phyloP scores from a whole-genome alignment of 2,888 invertebrate genomes.

The Caenorhabditis sp. region DNA sequence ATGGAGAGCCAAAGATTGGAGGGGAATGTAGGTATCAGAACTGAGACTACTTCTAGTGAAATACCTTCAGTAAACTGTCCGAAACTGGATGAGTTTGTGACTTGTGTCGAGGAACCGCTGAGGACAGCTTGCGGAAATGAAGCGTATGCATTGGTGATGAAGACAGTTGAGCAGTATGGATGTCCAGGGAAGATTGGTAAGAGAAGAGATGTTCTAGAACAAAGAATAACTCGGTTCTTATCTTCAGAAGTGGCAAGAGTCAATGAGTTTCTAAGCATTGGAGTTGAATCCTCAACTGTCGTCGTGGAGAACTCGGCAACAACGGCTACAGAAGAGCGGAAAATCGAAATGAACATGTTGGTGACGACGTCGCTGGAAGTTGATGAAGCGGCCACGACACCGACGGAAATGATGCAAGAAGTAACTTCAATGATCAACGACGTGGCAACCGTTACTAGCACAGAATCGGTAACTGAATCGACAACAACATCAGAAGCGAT shows the following conservation, averaged over 20 bases:
- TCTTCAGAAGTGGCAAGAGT: constrained; percentile 37
- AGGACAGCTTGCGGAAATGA: constrained; percentile 42
- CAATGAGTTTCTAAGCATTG: constrained; percentile 43
- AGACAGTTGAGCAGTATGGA: constrained; percentile 48
- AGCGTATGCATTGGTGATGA: constrained; percentile 54
- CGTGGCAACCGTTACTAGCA: constrained; percentile 8
- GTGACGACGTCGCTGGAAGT: constrained; percentile 33
- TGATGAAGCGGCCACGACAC: constrained; percentile 19
- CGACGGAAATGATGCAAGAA: constrained; percentile 6
- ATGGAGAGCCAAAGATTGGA: constrained; percentile 49
- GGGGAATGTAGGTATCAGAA: constrained; percentile 43
- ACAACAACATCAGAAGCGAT: constrained; percentile 11
- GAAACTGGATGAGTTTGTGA: constrained; percentile 54
- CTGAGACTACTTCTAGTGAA: neutral
- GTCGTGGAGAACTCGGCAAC: constrained; percentile 6
- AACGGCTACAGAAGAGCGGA: constrained; percentile 2
- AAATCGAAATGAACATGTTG: constrained; percentile 25
- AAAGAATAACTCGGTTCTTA: neutral
- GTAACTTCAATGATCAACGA: constrained; percentile 6
- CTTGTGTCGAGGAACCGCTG: constrained; percentile 54
- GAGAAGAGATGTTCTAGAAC: neutral
- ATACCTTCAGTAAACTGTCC: constrained; percentile 40
- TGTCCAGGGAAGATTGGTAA: constrained; percentile 49
- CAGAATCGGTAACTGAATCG: neutral
- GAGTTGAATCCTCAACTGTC: constrained; percentile 16